phyloP scores from a whole-genome alignment of 2,888 invertebrate species.

The Drosophila cracens region DNA sequence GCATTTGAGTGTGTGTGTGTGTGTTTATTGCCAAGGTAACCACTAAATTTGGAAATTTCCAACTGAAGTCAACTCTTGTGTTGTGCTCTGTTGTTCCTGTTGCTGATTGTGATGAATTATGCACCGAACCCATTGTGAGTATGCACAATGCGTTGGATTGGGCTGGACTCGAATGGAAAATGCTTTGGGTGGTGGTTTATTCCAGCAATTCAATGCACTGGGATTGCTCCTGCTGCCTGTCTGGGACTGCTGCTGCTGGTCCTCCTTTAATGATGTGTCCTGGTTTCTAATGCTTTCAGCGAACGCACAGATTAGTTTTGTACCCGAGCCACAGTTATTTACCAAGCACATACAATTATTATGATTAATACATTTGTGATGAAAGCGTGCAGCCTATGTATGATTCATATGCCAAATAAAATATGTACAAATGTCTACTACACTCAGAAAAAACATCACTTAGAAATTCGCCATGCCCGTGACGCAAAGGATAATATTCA shows the following conservation, averaged over 20 bases:
- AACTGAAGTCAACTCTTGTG: conserved; percentile 53
- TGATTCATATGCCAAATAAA: background rate
- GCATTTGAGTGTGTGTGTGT: background rate
- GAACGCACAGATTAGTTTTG: conserved; percentile 53
- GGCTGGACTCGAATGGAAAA: background rate
- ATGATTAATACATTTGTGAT: conserved; percentile 42
- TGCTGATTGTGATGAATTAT: conserved; percentile 78
- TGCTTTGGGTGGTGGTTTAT: conserved; percentile 25
- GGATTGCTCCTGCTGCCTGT: conserved; percentile 4
- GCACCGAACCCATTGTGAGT: conserved; percentile 58
- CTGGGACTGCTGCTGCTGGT: conserved; percentile 2
- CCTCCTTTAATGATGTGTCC: conserved; percentile 71
- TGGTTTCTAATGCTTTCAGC: conserved; percentile 74
- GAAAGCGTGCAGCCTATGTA: conserved; percentile 15
- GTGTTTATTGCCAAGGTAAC: conserved; percentile 44
- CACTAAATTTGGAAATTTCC: conserved; percentile 47
- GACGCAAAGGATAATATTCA: background rate
- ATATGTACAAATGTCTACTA: background rate
- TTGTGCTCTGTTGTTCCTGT: conserved; percentile 45
- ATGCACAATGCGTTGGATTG: background rate
- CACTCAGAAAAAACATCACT: background rate
- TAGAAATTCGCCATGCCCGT: background rate
- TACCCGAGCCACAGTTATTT: conserved; percentile 20
- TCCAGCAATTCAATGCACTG: background rate
- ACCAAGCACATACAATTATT: conserved; percentile 10